phyloP scores from a whole-genome alignment of 1,140 invertebrate species.

The Trigoniulus corallinus region DNA sequence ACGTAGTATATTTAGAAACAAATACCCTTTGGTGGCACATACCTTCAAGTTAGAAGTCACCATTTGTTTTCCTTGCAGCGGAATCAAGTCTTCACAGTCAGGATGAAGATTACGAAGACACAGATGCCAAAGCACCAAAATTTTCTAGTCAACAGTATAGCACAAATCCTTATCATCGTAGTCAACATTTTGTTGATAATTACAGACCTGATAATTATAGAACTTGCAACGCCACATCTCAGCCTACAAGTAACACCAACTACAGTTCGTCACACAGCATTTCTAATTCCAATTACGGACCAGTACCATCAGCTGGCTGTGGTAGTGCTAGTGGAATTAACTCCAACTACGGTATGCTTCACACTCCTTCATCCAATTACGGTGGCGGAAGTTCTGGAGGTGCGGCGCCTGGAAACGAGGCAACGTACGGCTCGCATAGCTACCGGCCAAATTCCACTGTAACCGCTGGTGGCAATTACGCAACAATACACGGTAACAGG shows the following conservation, averaged over 20 bases:
- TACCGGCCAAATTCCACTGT: conserved; percentile 1
- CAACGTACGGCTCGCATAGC: neutral
- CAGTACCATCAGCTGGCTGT: neutral
- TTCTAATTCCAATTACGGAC: neutral
- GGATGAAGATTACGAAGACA: conserved; percentile 8
- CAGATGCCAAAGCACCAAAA: conserved; percentile 1
- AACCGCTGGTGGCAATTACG: conserved; percentile 1
- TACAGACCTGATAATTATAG: too few relatives aligned
- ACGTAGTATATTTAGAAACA: too few relatives aligned
- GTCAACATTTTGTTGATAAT: neutral
- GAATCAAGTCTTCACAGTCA: conserved; percentile 6
- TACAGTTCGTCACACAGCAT: neutral
- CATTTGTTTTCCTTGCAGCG: neutral
- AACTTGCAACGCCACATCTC: neutral
- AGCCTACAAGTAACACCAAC: neutral
- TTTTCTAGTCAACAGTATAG: too few relatives aligned
- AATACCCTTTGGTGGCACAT: too few relatives aligned
- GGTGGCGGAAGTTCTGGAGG: neutral
- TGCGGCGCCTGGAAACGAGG: too few relatives aligned
- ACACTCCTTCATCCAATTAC: neutral
- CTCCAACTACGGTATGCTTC: neutral
- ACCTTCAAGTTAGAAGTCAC: too few relatives aligned
- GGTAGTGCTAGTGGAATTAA: neutral
- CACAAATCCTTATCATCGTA: neutral
- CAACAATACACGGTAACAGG: conserved; percentile 6